These are phyloP conservation scores for Osmoderma eremita DNA, from an alignment of 2,888 invertebrate species.

Conservation along the genomic window DNA sequence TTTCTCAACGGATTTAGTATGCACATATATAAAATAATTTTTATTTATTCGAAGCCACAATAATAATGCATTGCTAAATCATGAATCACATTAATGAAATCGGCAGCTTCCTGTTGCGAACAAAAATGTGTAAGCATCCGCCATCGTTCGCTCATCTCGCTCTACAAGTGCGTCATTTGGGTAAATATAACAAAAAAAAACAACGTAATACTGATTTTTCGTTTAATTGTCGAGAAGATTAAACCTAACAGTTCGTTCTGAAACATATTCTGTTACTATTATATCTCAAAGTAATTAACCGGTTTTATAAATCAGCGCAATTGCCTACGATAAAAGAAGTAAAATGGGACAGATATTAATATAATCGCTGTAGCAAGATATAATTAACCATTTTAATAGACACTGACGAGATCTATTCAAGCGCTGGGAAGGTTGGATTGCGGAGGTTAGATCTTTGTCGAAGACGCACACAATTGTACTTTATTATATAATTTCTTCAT, in stretches of 20 bases:
- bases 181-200: conserved; percentile 1
- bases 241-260: neutral
- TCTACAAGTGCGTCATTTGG: neutral
- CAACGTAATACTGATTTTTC: conserved; percentile 15
- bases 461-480: conserved; percentile 21
- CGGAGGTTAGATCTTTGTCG: conserved; percentile 48
- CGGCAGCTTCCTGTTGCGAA: conserved; percentile 25
- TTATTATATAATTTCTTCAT: neutral
- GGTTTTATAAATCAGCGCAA: conserved; percentile 8
- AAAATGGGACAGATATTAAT: conserved; percentile 22
- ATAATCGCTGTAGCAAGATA: conserved; percentile 39
- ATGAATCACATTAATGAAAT: conserved; percentile 30
- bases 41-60: neutral
- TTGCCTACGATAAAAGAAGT: neutral
- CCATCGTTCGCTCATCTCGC: conserved; percentile 13
- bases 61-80: conserved; percentile 23
- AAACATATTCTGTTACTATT: conserved; percentile 8
- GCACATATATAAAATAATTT: neutral
- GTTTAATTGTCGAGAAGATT: neutral
- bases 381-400: conserved; percentile 46
- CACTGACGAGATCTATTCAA: conserved; percentile 46
- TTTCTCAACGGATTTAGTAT: too few relatives aligned
- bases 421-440: conserved; percentile 48
- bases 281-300: conserved; percentile 20
- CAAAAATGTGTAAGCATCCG: conserved; percentile 10